These are phyloP conservation scores for Apodemia duryi DNA, from an alignment of 2,888 invertebrate species.

Conservation along the genomic window DNA sequence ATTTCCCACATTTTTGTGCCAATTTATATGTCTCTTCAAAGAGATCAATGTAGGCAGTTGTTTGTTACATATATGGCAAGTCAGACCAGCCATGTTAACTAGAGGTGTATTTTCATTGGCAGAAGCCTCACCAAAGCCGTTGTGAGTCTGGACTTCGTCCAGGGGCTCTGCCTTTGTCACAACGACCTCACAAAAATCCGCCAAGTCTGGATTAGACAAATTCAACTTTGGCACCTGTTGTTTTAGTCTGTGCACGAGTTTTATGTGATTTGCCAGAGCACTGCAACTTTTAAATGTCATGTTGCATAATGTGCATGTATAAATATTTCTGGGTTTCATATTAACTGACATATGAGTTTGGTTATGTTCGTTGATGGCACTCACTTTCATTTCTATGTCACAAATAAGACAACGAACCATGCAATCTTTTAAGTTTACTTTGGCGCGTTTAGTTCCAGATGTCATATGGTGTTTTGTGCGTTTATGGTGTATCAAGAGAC, in stretches of 20 bases:
- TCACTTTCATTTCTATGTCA: slow-evolving; percentile 67
- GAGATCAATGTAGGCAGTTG: slow-evolving; percentile 64
- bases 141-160: slow-evolving; percentile 71
- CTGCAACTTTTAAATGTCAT: slow-evolving; percentile 65
- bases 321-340: slow-evolving; percentile 64
- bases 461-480: slow-evolving; percentile 67
- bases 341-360: slow-evolving; percentile 59
- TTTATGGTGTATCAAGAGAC: slow-evolving; percentile 62
- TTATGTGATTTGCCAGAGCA: slow-evolving; percentile 62
- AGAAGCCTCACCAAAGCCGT: slow-evolving; percentile 64
- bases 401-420: slow-evolving; percentile 66
- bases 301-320: slow-evolving; percentile 65
- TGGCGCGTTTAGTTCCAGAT: slow-evolving; percentile 63
- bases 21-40: slow-evolving; percentile 67
- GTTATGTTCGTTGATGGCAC: slow-evolving; percentile 65
- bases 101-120: slow-evolving; percentile 34
- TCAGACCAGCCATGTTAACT: slow-evolving; percentile 58
- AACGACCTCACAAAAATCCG: slow-evolving; percentile 80
- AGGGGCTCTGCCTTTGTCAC: slow-evolving; percentile 76
- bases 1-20: slow-evolving; percentile 65
- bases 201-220: slow-evolving; percentile 45
- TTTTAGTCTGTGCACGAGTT: slow-evolving; percentile 57
- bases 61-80: slow-evolving; percentile 68
- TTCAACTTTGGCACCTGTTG: slow-evolving; percentile 42
- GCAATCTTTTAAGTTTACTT: slow-evolving; percentile 64